A percentile compares a stretch with the other conserved stretches of the same genome.
Evolutionary conservation across 2,797 vertebrate genomes (phyloP).

Genomic region (Ibycter americanus): DNA sequence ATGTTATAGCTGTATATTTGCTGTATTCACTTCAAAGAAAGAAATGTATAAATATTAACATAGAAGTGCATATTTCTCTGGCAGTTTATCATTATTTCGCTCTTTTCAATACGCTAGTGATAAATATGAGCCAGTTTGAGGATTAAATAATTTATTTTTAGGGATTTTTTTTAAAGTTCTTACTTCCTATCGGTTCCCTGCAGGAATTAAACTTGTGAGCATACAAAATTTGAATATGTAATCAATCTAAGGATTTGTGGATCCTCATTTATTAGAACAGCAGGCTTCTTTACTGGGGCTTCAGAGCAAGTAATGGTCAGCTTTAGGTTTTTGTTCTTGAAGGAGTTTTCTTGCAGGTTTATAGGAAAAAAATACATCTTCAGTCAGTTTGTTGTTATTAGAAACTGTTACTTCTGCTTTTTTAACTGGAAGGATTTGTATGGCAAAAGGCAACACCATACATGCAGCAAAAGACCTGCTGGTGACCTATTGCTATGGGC

Average conservation of each 20-base stretch:
- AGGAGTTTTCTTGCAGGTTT: background rate
- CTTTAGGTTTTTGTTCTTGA: background rate
- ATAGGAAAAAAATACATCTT: background rate
- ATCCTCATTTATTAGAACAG: background rate
- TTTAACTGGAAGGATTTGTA: background rate
- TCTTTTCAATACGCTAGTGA: background rate
- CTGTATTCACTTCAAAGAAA: background rate
- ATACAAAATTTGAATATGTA: background rate
- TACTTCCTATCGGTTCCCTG: background rate
- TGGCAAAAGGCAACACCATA: background rate
- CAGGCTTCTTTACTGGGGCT: background rate
- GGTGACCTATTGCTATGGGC: background rate
- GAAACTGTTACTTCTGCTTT: background rate
- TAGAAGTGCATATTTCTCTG: background rate
- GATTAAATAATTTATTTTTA: slow-evolving; percentile 32
- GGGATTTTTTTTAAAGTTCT: background rate
- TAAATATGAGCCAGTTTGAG: background rate
- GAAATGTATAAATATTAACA: background rate
- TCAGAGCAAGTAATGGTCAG: background rate
- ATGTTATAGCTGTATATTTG: background rate
- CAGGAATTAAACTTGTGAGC: background rate
- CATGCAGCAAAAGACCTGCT: background rate
- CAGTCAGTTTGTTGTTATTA: background rate
- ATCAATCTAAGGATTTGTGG: background rate
- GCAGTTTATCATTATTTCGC: background rate